Conservation (phyloP, 2,113 vertebrate species). For the Ornithorhynchus anatinus region DNA sequence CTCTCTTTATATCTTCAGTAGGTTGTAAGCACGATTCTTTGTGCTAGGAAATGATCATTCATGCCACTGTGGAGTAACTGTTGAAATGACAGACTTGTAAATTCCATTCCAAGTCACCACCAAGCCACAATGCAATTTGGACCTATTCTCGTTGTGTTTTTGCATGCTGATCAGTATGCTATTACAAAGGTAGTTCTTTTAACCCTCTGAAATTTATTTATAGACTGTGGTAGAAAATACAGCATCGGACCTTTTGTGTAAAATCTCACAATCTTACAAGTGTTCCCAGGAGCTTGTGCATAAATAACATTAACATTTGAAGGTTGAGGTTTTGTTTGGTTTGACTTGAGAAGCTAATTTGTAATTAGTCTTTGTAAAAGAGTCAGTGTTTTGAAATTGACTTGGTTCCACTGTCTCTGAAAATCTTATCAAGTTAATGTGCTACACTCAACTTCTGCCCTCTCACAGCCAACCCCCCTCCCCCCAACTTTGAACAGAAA, state of each 20-base stretch:
- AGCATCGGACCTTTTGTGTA: background rate
- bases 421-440: no score
- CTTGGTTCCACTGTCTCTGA: background rate
- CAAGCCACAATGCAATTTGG: background rate
- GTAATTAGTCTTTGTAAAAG: background rate
- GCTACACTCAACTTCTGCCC: no score
- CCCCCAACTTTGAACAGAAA: background rate
- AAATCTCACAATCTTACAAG: background rate
- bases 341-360: background rate
- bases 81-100: background rate
- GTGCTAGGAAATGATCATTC: slow-evolving; percentile 2
- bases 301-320: background rate
- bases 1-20: background rate
- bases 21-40: slow-evolving; percentile 9
- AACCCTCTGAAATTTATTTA: background rate
- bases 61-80: background rate
- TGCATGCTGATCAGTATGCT: background rate
- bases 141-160: background rate
- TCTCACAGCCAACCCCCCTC: no score
- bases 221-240: background rate
- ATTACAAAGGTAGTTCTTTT: background rate
- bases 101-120: background rate
- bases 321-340: background rate
- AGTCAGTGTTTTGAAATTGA: background rate
- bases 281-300: slow-evolving; percentile 5